Percentiles rank a stretch among this genome's conserved stretches.
Evolutionary conservation across 2,113 vertebrate species (phyloP).

Genomic region (Leucopternis melanops): DNA sequence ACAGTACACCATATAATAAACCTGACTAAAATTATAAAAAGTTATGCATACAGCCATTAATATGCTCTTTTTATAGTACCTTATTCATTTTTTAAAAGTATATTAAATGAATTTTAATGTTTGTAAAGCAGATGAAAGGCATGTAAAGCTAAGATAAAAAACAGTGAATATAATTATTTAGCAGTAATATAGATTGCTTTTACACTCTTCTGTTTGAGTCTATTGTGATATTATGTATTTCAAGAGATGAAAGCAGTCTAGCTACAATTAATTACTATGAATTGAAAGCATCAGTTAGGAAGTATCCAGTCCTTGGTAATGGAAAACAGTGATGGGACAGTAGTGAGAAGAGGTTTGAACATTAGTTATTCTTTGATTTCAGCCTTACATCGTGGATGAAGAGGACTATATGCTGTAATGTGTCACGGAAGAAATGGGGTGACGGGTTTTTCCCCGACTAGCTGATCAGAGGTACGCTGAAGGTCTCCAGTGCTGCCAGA

Average conservation of each 20-base stretch:
- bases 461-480: background rate
- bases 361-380: background rate
- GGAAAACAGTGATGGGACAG: background rate
- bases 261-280: constrained; percentile 79
- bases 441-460: accelerated
- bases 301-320: background rate
- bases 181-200: constrained; percentile 44
- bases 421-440: background rate
- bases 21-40: constrained; percentile 49
- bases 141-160: constrained; percentile 52
- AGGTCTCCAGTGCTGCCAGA: background rate
- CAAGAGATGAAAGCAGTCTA: constrained; percentile 58
- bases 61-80: constrained; percentile 30
- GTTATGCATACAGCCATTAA: constrained; percentile 47
- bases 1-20: constrained; percentile 60
- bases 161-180: constrained; percentile 55
- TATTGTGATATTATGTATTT: constrained; percentile 33
- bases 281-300: constrained; percentile 76
- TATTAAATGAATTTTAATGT: constrained; percentile 59
- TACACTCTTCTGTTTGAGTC: background rate
- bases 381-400: background rate
- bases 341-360: background rate
- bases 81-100: constrained; percentile 57
- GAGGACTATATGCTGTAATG: background rate
- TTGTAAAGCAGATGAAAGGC: constrained; percentile 65